Evolutionary conservation across 2,888 invertebrate species (phyloP), one percentile per base, ranked within the genome.

Genomic region (Cheiracanthium punctorium): DNA sequence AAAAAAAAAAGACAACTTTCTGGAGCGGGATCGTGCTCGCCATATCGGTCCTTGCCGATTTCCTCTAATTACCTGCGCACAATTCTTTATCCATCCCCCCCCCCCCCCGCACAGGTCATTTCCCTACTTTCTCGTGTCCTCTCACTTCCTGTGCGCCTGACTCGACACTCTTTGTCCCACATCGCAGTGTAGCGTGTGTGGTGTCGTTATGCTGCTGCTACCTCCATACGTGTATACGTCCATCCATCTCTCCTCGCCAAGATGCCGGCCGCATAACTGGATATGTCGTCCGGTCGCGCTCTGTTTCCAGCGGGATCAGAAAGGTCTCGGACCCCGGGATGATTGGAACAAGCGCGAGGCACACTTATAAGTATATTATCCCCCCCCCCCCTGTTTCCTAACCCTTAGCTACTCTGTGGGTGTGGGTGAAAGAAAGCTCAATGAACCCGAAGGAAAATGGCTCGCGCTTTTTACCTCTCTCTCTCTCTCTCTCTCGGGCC

Each of bases 241-340:
- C 48, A 12, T 2, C 12, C 10, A 48, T 17, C 2, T 48, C 7
- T 48, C 48, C 48, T n/a, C n/a, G n/a, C 37, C 37, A 10, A n/a
- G 48, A 10, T 48, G 17, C n/a, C n/a, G 58, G 20, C 20, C 58
- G 58, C 58, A 58, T 58, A 58, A 58, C 33, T 70, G 52, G 29
- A 37, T 17, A 32, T n/a, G 32, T 71, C 69, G 24, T 43, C 43
- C 20, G 80, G 80, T 81, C 74, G 73, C 80, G 80, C 73, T 81
- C 80, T 74, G 73, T 67, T 65, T 74, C 73, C 8, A 28, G 24
- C 58, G 24, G 69, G 80, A 52, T 73, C 52, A 67, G 48, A 74
- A 52, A 74, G 73, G 73, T 81, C 80, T 33, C 48, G 48, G 67
- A 65, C 80, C 65, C 67, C 7, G 43, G 30, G 43, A 32, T 52